Conservation (phyloP, 2,888 invertebrate genomes). For the Nebria brevicollis region DNA sequence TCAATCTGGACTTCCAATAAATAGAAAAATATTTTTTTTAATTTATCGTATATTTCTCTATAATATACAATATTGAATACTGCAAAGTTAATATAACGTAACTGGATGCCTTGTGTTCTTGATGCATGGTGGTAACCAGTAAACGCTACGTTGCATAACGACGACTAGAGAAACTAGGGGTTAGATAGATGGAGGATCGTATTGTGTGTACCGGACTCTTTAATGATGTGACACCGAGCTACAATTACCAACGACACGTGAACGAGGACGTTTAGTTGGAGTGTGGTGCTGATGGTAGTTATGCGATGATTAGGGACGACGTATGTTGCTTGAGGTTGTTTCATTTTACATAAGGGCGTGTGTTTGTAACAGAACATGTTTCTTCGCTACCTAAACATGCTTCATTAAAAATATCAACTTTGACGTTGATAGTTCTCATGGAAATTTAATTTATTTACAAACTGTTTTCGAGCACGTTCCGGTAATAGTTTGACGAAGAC, state of each 20-base stretch:
- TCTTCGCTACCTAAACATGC: neutral
- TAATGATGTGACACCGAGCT: neutral
- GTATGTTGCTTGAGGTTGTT: neutral
- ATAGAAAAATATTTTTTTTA: no score
- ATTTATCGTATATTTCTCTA: no score
- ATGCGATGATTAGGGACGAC: neutral
- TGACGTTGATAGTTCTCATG: neutral
- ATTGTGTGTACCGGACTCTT: neutral
- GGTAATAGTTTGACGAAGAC: neutral
- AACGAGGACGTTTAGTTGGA: conserved; percentile 2
- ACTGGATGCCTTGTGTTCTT: no score
- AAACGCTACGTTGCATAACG: no score
- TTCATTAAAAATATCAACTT: neutral
- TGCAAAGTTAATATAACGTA: no score
- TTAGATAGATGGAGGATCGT: neutral
- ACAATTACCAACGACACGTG: conserved; percentile 18
- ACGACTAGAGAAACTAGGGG: neutral
- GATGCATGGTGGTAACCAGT: no score
- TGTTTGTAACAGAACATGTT: neutral
- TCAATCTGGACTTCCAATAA: no score
- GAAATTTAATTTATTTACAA: neutral
- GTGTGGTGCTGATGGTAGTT: neutral
- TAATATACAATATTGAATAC: no score
- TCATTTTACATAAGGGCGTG: neutral
- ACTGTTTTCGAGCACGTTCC: neutral